Evolutionary conservation across 2,888 invertebrate genomes (phyloP).

Genomic region (Axea sp.): DNA sequence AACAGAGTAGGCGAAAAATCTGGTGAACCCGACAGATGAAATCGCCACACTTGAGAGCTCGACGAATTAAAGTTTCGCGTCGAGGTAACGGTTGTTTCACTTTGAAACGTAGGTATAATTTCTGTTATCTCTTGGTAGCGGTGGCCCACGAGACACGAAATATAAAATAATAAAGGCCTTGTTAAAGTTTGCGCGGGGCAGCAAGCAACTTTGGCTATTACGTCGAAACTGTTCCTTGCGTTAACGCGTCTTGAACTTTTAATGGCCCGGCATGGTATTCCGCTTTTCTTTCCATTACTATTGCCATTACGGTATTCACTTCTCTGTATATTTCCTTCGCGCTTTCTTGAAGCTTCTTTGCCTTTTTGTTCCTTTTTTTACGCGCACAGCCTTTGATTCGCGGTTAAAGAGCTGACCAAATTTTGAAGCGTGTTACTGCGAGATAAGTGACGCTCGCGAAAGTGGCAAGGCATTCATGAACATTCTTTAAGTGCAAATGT

Average conservation of each 20-base stretch:
- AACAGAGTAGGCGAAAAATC: slow-evolving; percentile 34
- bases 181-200: slow-evolving; percentile 52
- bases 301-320: slow-evolving; percentile 58
- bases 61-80: slow-evolving; percentile 69
- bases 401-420: slow-evolving; percentile 42
- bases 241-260: slow-evolving; percentile 77
- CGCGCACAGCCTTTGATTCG: slow-evolving; percentile 38
- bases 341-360: slow-evolving; percentile 1
- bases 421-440: slow-evolving; percentile 29
- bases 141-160: slow-evolving; percentile 67
- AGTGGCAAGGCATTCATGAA: slow-evolving; percentile 28
- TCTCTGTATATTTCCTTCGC: slow-evolving; percentile 30
- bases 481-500: too few relatives aligned
- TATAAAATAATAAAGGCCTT: slow-evolving; percentile 72
- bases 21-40: slow-evolving; percentile 46
- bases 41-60: slow-evolving; percentile 38
- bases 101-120: slow-evolving; percentile 71
- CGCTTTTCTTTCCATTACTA: slow-evolving; percentile 53
- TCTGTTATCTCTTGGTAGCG: slow-evolving; percentile 71
- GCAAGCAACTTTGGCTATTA: slow-evolving; percentile 75
- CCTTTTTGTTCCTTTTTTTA: neutral
- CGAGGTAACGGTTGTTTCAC: slow-evolving; percentile 74
- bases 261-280: slow-evolving; percentile 68
- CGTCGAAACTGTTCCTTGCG: slow-evolving; percentile 74
- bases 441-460: slow-evolving; percentile 29